Percentiles rank a stretch among this genome's conserved stretches.
Conservation (phyloP, 23 tunicate species). For the Trididemnum nubilum region DNA sequence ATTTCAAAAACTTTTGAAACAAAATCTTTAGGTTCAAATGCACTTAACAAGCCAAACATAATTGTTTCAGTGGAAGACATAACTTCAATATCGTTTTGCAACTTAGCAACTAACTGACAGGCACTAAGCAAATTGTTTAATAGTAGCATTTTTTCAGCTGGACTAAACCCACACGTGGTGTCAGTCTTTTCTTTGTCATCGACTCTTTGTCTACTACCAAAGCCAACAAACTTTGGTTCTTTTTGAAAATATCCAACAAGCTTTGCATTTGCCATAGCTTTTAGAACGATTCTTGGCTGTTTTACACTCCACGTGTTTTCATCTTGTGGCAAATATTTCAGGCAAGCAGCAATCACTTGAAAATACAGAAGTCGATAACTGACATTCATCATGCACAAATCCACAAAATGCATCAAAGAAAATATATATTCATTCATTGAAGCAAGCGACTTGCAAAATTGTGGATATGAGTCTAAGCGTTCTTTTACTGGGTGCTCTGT, state of each 20-base stretch:
- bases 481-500: too few relatives aligned
- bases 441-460: too few relatives aligned
- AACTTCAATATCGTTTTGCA: neutral
- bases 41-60: neutral
- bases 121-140: neutral
- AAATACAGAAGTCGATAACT: too few relatives aligned
- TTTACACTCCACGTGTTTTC: too few relatives aligned
- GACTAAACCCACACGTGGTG: neutral
- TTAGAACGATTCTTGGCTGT: too few relatives aligned
- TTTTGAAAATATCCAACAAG: neutral
- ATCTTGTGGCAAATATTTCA: too few relatives aligned
- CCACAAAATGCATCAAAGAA: too few relatives aligned
- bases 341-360: too few relatives aligned
- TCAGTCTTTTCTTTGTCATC: too few relatives aligned
- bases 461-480: too few relatives aligned
- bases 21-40: neutral
- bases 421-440: too few relatives aligned
- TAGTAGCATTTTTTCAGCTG: slow-evolving; percentile 20
- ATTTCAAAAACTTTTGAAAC: slow-evolving; percentile 25
- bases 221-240: slow-evolving; percentile 28
- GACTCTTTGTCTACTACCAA: neutral
- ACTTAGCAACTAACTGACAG: neutral
- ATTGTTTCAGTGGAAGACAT: neutral
- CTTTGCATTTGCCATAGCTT: neutral
- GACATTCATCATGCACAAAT: too few relatives aligned